A percentile compares a stretch with the other conserved stretches of the same genome.
Evolutionary conservation across 2,797 vertebrate genomes (phyloP).

Genomic region (Stomatorhinus walkeri): DNA sequence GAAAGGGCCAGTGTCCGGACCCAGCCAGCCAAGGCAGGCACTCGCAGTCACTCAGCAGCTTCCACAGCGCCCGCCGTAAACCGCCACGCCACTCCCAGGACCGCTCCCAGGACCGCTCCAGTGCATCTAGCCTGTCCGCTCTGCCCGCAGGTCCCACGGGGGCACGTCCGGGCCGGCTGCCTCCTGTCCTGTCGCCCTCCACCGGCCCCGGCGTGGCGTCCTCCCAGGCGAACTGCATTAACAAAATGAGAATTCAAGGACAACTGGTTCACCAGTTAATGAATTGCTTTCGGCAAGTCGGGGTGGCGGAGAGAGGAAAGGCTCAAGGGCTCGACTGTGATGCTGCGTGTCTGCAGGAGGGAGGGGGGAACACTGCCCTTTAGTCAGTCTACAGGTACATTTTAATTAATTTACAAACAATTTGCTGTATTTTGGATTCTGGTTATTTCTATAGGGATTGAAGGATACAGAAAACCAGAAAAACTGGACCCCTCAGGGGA

Average conservation of each 20-base stretch:
- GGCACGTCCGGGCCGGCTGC: background rate
- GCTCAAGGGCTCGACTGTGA: constrained; percentile 4
- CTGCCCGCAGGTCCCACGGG: background rate
- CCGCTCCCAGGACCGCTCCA: background rate
- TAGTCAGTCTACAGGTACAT: constrained; percentile 1
- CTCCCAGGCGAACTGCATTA: background rate
- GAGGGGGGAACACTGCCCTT: background rate
- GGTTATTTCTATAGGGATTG: background rate
- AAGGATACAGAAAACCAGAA: background rate
- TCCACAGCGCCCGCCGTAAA: background rate
- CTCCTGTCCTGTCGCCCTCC: background rate
- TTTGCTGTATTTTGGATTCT: background rate
- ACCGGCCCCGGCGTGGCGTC: background rate
- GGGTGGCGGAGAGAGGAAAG: background rate
- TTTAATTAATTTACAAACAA: background rate
- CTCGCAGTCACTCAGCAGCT: background rate
- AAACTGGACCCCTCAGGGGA: background rate
- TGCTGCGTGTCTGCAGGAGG: constrained; percentile 16
- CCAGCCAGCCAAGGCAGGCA: background rate
- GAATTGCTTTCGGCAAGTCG: background rate
- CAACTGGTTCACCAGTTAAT: constrained; percentile 8
- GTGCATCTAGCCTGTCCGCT: background rate
- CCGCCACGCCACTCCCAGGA: background rate
- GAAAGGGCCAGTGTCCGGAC: background rate
- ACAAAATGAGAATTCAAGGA: constrained; percentile 19